Evolutionary conservation across 1,140 invertebrate genomes (phyloP), one percentile per base, ranked within the genome.

Genomic region (Eumeta japonica): DNA sequence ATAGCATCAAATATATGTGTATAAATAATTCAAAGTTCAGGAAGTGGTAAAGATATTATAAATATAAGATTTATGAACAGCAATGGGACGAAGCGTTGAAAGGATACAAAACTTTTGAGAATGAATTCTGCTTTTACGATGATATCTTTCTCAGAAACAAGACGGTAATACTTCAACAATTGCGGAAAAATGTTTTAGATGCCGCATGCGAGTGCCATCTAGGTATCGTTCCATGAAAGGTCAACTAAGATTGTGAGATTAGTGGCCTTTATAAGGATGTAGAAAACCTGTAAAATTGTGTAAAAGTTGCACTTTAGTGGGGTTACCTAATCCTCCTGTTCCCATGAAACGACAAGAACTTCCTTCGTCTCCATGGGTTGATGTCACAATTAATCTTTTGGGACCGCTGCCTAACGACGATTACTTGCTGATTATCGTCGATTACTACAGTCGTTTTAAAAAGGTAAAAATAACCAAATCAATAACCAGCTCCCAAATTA

Each of bases 181-280:
- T 74, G 5, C 32, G 55, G 11, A 17, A 43, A 15, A 24, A 17
- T 28, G 43, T 66, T 9, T 35, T 74, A 28, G 28, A 40, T 14
- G 51, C 58, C 2, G 62, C 66, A 7, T 79, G 80, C 17, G 52
- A 68, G 48, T 67, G 60, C 2, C 80, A 83, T 47, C 60, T 65
- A 2, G 78, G 79, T 3, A 71, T 80, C 5, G 64, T 65, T 0
- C 53, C 0, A 83, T 82, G 78, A 83, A 83, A 52, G 43, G 54
- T 1, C 30, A 79, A 10, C 58, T 81, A 2, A 31, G 78, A 11
- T 54, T 48, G 10, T 77, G 80, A 48, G 59, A 79, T 3, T 82
- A 75, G 72, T 83, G 76, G 77, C 63, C 61, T 81, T 0, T 73
- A 83, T 42, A 54, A 55, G 36, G 67, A 79, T 10, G 62, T 58